These are phyloP conservation scores for Athene cunicularia DNA, from an alignment of 2,113 vertebrate species.

Conservation along the genomic window DNA sequence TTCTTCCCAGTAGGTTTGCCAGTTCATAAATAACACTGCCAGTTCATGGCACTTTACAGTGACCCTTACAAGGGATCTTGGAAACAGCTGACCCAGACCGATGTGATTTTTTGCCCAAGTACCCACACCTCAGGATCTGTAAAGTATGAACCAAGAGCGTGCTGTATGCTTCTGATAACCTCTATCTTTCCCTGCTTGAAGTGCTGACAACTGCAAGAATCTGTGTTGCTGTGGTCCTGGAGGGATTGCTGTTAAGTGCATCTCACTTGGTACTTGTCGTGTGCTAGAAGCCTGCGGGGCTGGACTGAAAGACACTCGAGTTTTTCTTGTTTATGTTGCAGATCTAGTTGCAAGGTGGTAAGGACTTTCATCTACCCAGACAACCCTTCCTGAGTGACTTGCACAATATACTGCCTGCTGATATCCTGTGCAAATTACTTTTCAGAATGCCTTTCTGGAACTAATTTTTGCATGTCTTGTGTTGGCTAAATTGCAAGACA, in stretches of 20 bases:
- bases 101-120: not conserved
- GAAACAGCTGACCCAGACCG: not conserved
- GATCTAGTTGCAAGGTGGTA: not conserved
- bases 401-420: not conserved
- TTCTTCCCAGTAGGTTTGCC: not conserved
- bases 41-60: not conserved
- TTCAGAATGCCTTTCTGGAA: not conserved
- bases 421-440: not conserved
- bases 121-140: not conserved
- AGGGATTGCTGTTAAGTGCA: not conserved
- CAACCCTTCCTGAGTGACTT: not conserved
- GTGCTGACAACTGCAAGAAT: not conserved
- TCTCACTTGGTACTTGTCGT: not conserved
- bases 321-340: not conserved
- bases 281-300: not conserved
- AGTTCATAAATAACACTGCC: not conserved
- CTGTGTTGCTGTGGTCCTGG: not conserved
- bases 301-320: not conserved
- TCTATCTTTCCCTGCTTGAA: not conserved
- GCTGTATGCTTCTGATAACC: not conserved
- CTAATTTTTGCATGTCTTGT: not conserved
- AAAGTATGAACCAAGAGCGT: not conserved
- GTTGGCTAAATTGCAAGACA: not conserved
- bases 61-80: not conserved
- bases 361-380: not conserved